Conservation (phyloP, 2,113 vertebrate species). For the Halichoerus grypus region DNA sequence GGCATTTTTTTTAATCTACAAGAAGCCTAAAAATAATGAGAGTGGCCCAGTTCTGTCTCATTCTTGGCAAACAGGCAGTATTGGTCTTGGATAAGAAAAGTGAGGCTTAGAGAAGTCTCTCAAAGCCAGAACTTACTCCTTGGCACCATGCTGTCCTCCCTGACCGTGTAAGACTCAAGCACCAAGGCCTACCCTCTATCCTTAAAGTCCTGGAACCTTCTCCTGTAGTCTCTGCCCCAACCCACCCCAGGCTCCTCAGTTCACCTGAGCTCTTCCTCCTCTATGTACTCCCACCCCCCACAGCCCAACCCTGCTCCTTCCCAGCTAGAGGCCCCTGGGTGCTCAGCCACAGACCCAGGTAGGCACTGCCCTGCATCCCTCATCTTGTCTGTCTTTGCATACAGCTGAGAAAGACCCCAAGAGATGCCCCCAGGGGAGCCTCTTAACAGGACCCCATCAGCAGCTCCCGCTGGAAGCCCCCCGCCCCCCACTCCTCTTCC, state of each 20-base stretch:
- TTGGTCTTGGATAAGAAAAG: not conserved
- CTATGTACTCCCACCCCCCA: not conserved
- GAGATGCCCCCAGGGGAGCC: not conserved
- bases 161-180: not conserved
- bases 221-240: not conserved
- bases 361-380: not conserved
- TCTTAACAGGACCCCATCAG: not conserved
- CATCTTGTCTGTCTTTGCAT: not conserved
- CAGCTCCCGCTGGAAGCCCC: not conserved
- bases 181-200: not conserved
- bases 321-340: not conserved
- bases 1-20: slow-evolving; percentile 15
- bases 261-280: not conserved
- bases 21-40: slow-evolving; percentile 75
- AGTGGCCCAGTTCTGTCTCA: slow-evolving; percentile 77
- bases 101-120: not conserved
- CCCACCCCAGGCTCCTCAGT: not conserved
- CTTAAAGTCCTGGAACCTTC: not conserved
- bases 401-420: not conserved
- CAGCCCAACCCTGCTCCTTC: not conserved
- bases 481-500: not conserved
- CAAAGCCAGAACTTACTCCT: not conserved
- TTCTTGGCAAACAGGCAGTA: slow-evolving; percentile 38
- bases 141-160: fast-evolving
- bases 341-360: not conserved